Base-by-base conservation (phyloP, 2,888 invertebrate species). In the Ecdyonurus torrentis region DNA sequence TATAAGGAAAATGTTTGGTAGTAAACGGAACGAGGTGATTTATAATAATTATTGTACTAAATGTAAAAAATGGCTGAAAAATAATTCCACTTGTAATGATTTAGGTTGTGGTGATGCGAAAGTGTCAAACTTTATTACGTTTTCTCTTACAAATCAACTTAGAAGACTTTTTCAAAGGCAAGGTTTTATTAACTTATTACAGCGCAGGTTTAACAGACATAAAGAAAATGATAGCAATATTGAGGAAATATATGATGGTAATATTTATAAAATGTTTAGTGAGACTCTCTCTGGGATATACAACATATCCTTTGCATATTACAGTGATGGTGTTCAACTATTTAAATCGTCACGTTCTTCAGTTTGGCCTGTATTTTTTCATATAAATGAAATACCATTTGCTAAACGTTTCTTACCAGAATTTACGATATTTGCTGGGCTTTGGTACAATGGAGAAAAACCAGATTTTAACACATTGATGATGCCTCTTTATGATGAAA, bases 331-430 rank as follows among this genome's bases (percentile, higher is more conserved):
- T 2, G 3, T 59, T 2, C 5, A 19, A 10, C 2, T 59, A 22
- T 59, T 59, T 23, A 59, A 59, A 10, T 59, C 59, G 18, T 59
- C 59, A 2, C n/a, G 22, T 18, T 23, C 23, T 2, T 15, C 59
- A 2, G 2, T 59, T 3, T 59, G 59, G 59, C 59, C 59, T 3
- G 18, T 59, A 5, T 22, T 59, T 2, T 23, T 59, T 19, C 23
- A 2, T 20, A 59, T 59, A 20, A 59, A 59, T 59, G 59, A 59
- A 7, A 2, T 59, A 15, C 59, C 59, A 59, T 59, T 20, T 59
- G 20, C 59, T 2, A 59, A 59, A 22, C n/a, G 59, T 3, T 59
- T 10, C 22, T 23, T 59, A 22, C 59, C 59, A 20, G 10, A 59
- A 22, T 20, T 20, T 23, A 22, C 22, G 22, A 19, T 59, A 5